A percentile compares a stretch with the other conserved stretches of the same genome.
Evolutionary conservation across 2,888 invertebrate genomes (phyloP).

Genomic region (Melikaiella ostensackeni): DNA sequence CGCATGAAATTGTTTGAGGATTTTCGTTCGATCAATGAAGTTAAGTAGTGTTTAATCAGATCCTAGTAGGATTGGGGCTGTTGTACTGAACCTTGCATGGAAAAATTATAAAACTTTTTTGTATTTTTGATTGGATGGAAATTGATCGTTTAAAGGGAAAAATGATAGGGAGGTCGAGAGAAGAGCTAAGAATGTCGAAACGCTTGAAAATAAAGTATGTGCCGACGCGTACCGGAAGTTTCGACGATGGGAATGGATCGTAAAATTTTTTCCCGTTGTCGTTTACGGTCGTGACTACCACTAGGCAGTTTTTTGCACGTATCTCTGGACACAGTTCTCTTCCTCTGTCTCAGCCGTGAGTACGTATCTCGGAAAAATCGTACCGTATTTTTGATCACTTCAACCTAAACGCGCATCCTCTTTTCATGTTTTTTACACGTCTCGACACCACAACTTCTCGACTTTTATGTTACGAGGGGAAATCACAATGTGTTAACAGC

Average conservation of each 20-base stretch:
- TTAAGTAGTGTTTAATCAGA: no score
- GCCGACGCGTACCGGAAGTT: slow-evolving; percentile 50
- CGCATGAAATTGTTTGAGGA: no score
- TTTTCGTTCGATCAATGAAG: no score
- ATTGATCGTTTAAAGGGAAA: background rate
- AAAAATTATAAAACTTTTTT: background rate
- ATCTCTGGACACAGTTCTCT: background rate
- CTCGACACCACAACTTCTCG: background rate
- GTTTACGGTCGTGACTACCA: background rate
- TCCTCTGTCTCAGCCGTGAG: background rate
- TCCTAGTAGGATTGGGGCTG: no score
- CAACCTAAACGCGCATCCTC: background rate
- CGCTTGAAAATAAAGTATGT: background rate
- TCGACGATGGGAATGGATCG: slow-evolving; percentile 49
- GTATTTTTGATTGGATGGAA: background rate
- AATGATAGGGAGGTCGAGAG: background rate
- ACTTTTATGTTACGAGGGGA: background rate
- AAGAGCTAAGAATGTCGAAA: background rate
- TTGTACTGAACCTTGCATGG: background rate
- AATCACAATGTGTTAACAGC: background rate
- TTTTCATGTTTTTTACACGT: background rate
- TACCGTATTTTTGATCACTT: background rate
- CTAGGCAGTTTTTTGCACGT: background rate
- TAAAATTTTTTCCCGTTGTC: slow-evolving; percentile 53
- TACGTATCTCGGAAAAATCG: background rate